These are phyloP conservation scores for Clarias pachynema DNA, from an alignment of 2,797 vertebrate genomes.

Conservation along the genomic window DNA sequence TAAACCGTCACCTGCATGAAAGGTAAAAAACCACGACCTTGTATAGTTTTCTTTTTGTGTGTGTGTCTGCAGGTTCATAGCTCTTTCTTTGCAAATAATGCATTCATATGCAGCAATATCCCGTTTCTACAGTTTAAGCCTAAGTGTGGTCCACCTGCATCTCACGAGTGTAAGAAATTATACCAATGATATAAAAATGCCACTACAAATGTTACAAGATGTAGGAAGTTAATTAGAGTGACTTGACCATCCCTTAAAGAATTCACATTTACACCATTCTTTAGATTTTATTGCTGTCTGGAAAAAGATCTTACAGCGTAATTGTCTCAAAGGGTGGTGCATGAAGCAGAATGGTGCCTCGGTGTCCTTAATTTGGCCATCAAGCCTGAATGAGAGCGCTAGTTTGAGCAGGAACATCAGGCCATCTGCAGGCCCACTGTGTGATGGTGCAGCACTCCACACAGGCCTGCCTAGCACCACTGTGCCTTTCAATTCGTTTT, in stretches of 20 bases:
- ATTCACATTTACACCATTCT: constrained; percentile 19
- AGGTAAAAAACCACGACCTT: neutral
- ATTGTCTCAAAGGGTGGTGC: neutral
- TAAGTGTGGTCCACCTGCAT: neutral
- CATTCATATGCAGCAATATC: neutral
- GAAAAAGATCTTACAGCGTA: constrained; percentile 10
- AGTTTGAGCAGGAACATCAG: constrained; percentile 30
- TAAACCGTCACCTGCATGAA: neutral
- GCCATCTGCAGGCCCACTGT: constrained; percentile 42
- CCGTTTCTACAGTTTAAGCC: no score
- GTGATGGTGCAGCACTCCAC: constrained; percentile 43
- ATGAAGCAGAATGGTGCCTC: neutral
- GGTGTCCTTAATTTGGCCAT: constrained; percentile 27
- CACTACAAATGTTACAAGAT: constrained; percentile 8
- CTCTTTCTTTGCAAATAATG: neutral
- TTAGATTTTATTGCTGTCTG: constrained; percentile 25
- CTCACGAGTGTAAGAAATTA: neutral
- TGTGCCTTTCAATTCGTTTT: constrained; percentile 53
- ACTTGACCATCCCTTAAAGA: constrained; percentile 5
- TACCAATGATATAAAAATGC: neutral
- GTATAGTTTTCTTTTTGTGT: neutral
- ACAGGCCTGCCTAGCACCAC: constrained; percentile 35
- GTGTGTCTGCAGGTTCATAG: neutral
- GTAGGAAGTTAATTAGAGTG: constrained; percentile 12
- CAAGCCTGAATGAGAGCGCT: constrained; percentile 20